Base-by-base conservation (phyloP, 2,113 vertebrate species). In the Plotosus lineatus region DNA sequence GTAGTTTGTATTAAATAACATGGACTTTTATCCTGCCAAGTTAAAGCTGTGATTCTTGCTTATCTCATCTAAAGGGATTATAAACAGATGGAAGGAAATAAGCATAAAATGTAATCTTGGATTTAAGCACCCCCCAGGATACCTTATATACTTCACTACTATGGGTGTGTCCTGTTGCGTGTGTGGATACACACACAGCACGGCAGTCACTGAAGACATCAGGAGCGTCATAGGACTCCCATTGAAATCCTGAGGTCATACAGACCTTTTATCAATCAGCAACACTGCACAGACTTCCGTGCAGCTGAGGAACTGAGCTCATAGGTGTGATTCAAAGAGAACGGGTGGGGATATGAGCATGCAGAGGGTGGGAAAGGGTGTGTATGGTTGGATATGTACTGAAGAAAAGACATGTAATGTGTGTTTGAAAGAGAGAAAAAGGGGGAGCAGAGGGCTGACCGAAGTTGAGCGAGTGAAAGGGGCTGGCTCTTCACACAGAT, bases 401-500 rank as follows among this genome's bases (percentile, higher is more conserved):
- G 66, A 72, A 60, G 36, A 14, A 23, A 79, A 48, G 79, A 81
- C 48, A 19, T 21, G 58, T 46, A 71, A 44, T 58, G 65, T 38
- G 14, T 31, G 53, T n/a, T 44, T 31, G 73, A 23, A 38, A 23
- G 72, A 15, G 76, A 38, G 69, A 14, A 26, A 9, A 72, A 12
- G 79, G 71, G 65, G 84, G 63, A 63, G 73, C 82, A 77, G 81
- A 80, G 75, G 88, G 69, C 84, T 72, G 83, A 87, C 78, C 26
- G 81, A 87, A 90, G 86, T 85, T 83, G 89, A 89, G 19, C 86
- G 85, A 90, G 88, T 68, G 77, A 80, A 90, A 89, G 84, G 84
- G 89, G 88, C 90, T 90, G 89, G 88, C 85, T 89, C 85, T 81
- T 87, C 81, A 88, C 91, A 90, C 94, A 85, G 86, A 89, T 86